Evolutionary conservation across 2,888 invertebrate species (phyloP).

Genomic region (Torymus tubicola): DNA sequence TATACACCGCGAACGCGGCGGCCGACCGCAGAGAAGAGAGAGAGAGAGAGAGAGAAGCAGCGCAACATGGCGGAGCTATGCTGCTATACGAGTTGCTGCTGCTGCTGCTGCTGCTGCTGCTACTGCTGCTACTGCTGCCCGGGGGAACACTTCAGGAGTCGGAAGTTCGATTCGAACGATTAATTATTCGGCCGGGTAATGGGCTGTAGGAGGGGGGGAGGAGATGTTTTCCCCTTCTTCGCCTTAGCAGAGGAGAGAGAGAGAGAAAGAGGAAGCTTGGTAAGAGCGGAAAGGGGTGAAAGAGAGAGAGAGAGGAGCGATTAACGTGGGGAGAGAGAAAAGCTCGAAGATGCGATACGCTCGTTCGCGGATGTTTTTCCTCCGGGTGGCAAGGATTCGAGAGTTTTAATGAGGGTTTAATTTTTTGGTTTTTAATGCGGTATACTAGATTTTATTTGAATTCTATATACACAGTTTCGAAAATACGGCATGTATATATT

Average conservation of each 20-base stretch:
- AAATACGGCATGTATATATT: no score
- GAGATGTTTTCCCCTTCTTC: conserved; percentile 6
- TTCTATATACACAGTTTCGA: no score
- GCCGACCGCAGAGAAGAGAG: conserved; percentile 21
- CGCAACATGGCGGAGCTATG: conserved; percentile 71
- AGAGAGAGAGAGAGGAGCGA: not conserved
- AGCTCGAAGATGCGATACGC: not conserved
- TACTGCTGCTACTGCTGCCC: conserved; percentile 35
- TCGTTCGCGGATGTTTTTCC: no score
- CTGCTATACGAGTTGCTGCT: no score
- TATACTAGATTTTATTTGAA: no score
- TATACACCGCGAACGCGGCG: conserved; percentile 45
- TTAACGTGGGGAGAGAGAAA: conserved; percentile 15
- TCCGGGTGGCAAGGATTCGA: no score
- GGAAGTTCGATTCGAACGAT: conserved; percentile 68
- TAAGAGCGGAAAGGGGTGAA: not conserved
- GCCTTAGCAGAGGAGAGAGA: not conserved
- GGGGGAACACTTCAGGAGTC: conserved; percentile 69
- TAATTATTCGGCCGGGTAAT: conserved; percentile 66
- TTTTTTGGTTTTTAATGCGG: no score
- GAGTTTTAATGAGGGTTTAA: no score
- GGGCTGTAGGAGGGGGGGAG: not conserved
- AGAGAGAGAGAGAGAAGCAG: conserved; percentile 57
- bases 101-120: conserved; percentile 20
- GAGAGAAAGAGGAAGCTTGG: not conserved